Evolutionary conservation across 2,113 vertebrate genomes (phyloP), one percentile per base, ranked within the genome.

Genomic region (Nibea coibor): DNA sequence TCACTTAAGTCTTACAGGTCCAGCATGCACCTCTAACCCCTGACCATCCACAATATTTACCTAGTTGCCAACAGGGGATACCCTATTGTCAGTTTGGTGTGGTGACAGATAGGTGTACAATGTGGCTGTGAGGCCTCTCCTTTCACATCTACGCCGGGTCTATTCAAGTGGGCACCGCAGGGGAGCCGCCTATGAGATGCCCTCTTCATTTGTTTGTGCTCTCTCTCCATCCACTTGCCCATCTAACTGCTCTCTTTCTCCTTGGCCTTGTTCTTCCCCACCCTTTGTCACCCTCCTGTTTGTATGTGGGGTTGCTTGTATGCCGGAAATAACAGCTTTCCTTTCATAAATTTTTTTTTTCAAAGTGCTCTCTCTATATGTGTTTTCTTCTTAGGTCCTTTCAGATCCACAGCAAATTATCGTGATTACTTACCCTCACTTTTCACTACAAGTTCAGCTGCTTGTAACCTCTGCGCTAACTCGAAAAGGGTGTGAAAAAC

Each of bases 1-100:
- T 92, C 94, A 93, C 90, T 95, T 94, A 93, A 92, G 92, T 89
- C 87, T 78, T 85, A 88, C 82, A 78, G 87, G 89, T 92, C 91
- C 87, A 84, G 88, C 61, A 35, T 71, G 72, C 88, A 93, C 88
- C 87, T 94, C 88, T 91, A 82, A 87, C 85, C 92, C 82, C 86
- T 68, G 24, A 68, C 87, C 86, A 80, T 90, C 82, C 88, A 88
- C 86, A 94, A 93, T 93, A 91, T 94, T 94, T 93, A 93, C 88
- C 91, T 85, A 87, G 90, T 84, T 86, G 84, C 86, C 93, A 84
- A 93, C 87, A 88, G 88, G 84, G 91, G 87, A 91, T 87, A 87
- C 73, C 84, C 88, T 90, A 89, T 93, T 94, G 93, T 94, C 69
- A 61, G 61, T 80, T 35, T 63, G 81, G 75, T 63, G 73, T 77